A percentile compares a stretch with the other conserved stretches of the same genome.
Evolutionary conservation across 2,797 vertebrate species (phyloP).

Genomic region (Apodemus agrarius): DNA sequence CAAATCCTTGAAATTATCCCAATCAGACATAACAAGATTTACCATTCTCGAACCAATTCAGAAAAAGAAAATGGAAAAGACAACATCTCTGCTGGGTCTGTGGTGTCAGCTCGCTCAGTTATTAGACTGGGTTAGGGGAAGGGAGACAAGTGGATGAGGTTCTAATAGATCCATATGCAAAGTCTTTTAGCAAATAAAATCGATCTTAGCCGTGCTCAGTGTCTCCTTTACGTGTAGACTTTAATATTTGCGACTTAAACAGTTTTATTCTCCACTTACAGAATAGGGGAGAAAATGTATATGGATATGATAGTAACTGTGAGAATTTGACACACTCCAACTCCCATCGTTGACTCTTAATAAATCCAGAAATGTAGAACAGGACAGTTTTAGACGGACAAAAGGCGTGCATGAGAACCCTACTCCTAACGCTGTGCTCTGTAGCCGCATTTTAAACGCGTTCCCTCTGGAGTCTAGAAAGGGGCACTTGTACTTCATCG

Average conservation of each 20-base stretch:
- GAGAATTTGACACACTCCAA: not conserved
- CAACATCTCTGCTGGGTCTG: not conserved
- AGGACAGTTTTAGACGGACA: not conserved
- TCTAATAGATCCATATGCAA: not conserved
- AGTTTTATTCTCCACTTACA: not conserved
- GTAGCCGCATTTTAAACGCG: not conserved
- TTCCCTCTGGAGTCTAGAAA: not conserved
- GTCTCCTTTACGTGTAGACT: not conserved
- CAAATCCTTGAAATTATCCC: not conserved
- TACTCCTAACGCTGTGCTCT: not conserved
- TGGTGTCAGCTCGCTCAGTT: not conserved
- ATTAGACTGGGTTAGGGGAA: not conserved
- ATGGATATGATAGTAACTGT: not conserved
- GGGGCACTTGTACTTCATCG: not conserved
- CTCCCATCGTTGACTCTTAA: not conserved
- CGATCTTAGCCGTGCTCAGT: not conserved
- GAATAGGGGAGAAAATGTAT: not conserved
- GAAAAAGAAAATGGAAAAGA: not conserved
- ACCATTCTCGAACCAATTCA: not conserved
- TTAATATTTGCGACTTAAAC: not conserved
- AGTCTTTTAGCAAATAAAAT: conserved; percentile 11
- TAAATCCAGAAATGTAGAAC: not conserved
- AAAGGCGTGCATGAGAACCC: not conserved
- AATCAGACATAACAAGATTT: not conserved
- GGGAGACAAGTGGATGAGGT: not conserved